Evolutionary conservation across 2,113 vertebrate genomes (phyloP).

Genomic region (Aepyceros melampus): DNA sequence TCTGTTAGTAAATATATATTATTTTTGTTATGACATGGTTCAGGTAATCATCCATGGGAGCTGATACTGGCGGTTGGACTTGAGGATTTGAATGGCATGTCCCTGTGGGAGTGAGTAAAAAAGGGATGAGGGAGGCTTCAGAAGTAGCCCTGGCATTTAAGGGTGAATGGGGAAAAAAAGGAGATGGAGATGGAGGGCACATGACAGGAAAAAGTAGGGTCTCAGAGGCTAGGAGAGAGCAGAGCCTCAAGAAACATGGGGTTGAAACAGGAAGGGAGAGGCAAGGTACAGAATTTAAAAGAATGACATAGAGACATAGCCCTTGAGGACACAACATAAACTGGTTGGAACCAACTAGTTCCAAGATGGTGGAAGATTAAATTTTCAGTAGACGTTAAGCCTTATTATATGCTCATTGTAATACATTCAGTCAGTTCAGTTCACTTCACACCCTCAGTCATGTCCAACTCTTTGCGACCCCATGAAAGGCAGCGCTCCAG

Average conservation of each 20-base stretch:
- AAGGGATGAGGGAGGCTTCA: neutral
- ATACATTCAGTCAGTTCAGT: neutral
- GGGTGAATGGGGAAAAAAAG: neutral
- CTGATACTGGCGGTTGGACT: neutral
- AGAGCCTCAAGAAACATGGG: neutral
- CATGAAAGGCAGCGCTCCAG: rapidly evolving
- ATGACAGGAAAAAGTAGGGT: neutral
- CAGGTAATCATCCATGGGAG: neutral
- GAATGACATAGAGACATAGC: neutral
- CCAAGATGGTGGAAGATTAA: neutral
- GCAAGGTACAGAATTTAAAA: neutral
- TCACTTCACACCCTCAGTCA: rapidly evolving
- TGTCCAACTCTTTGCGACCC: neutral
- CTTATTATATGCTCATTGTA: neutral
- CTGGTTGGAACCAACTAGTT: neutral
- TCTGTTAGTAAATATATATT: neutral
- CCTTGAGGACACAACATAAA: neutral
- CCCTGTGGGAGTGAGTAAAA: neutral
- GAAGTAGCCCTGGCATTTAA: neutral
- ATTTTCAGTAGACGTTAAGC: neutral
- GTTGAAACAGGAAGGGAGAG: neutral
- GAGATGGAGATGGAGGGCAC: neutral
- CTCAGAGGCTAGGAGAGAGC: neutral
- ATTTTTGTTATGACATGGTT: neutral
- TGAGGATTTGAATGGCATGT: neutral